Evolutionary conservation across 2,113 vertebrate species (phyloP), one percentile per base, ranked within the genome.

Genomic region (Taxidea taxus): DNA sequence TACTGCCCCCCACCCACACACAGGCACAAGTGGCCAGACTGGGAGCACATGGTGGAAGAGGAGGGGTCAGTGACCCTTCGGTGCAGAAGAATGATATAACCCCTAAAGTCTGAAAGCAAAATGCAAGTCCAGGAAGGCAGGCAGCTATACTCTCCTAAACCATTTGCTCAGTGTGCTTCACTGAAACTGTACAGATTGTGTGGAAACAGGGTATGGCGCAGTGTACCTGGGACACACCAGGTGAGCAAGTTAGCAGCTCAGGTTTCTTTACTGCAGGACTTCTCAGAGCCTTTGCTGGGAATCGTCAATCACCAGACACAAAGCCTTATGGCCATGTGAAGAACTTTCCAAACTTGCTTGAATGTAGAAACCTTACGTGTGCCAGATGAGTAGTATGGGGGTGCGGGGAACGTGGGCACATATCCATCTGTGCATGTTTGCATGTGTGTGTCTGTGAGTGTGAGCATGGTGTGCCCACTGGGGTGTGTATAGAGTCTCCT

Each of bases 1-100:
- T 21, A 6, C 62, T 25, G 20, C 13, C 11, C 54, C 29, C 39
- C 0, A 0, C 3, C 29, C 42, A 11, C 1, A 4, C 8, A 2
- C 2, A 8, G 34, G 13, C 39, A 25, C n/a, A 29, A 5, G 27
- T 18, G 49, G 34, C 20, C 4, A 0, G 4, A 25, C 47, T 7
- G 11, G 7, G 66, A 56, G n/a, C 1, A 1, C 42, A 0, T 4
- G 1, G 15, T 2, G 47, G 68, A 47, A 66, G 37, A 10, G 10
- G 16, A 74, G 29, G n/a, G n/a, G 21, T 23, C 62, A 42, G 51
- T 10, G 11, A 21, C 29, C 27, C 18, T 14, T 31, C 0, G 15
- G 15, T 13, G 58, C 23, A 44, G 9, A 77, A 39, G 6, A 66
- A 18, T 23, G 18, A 7, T 12, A 5, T 16, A 64, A 25, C 29